phyloP scores from a whole-genome alignment of 2,888 invertebrate species.

The Metallyticus violacea region DNA sequence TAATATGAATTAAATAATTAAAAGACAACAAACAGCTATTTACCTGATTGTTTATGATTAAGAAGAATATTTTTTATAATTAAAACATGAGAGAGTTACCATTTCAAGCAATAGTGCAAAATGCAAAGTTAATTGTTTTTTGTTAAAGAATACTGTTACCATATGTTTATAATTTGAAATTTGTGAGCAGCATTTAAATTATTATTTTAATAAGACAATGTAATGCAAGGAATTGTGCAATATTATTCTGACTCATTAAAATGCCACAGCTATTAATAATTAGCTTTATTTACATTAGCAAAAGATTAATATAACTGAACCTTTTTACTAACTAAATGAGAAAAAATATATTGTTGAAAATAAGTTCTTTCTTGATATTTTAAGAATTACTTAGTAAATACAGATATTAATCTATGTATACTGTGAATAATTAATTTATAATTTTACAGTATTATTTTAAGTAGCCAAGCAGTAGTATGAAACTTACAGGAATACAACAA shows the following conservation, averaged over 20 bases:
- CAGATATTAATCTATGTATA: neutral
- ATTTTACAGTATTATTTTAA: neutral
- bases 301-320: neutral
- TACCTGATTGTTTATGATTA: too few relatives aligned
- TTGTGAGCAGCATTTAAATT: neutral
- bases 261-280: neutral
- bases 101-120: neutral
- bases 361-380: neutral
- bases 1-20: too few relatives aligned
- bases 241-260: neutral
- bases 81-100: neutral
- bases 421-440: neutral
- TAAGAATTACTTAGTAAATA: neutral
- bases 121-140: neutral
- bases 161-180: neutral
- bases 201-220: neutral
- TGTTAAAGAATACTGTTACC: neutral
- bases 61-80: too few relatives aligned
- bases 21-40: too few relatives aligned
- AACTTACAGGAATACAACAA: slow-evolving; percentile 8
- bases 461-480: slow-evolving; percentile 10
- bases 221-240: neutral
- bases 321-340: neutral
- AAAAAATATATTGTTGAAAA: neutral
- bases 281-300: neutral